Evolutionary conservation across 2,888 invertebrate genomes (phyloP).

Genomic region (Hypsopygia costalis): DNA sequence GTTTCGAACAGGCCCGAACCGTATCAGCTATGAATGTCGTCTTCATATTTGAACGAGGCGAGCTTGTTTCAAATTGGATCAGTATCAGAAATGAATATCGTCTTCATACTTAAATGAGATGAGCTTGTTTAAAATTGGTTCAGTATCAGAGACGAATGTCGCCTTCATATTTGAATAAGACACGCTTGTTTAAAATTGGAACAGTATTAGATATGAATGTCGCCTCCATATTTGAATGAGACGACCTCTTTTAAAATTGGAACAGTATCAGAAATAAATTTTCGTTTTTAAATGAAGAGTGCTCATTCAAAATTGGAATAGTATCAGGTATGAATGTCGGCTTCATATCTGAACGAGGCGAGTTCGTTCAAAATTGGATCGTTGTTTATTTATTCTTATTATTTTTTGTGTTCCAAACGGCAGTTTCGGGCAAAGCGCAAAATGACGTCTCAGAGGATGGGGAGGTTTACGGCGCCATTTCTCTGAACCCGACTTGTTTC

Average conservation of each 20-base stretch:
- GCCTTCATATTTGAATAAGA: slow-evolving; percentile 3
- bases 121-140: no score
- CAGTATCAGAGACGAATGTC: slow-evolving; percentile 6
- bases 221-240: slow-evolving; percentile 4
- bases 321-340: slow-evolving; percentile 8
- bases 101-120: slow-evolving; percentile 4
- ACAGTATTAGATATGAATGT: slow-evolving; percentile 4
- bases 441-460: slow-evolving; percentile 69
- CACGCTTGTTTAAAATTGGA: no score
- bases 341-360: slow-evolving; percentile 5
- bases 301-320: no score
- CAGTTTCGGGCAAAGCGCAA: slow-evolving; percentile 52
- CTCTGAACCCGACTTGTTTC: slow-evolving; percentile 72
- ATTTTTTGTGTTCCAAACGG: slow-evolving; percentile 52
- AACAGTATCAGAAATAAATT: no score
- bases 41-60: slow-evolving; percentile 5
- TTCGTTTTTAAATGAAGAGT: no score
- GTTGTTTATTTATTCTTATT: slow-evolving; percentile 37
- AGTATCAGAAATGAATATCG: slow-evolving; percentile 6
- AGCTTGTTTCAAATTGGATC: no score
- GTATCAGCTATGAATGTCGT: slow-evolving; percentile 8
- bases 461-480: slow-evolving; percentile 74
- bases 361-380: slow-evolving; percentile 9
- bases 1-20: slow-evolving; percentile 3
- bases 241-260: no score